Percentiles rank a stretch among this genome's conserved stretches.
Conservation (phyloP, 2,113 vertebrate species). For the Echinops telfairi region DNA sequence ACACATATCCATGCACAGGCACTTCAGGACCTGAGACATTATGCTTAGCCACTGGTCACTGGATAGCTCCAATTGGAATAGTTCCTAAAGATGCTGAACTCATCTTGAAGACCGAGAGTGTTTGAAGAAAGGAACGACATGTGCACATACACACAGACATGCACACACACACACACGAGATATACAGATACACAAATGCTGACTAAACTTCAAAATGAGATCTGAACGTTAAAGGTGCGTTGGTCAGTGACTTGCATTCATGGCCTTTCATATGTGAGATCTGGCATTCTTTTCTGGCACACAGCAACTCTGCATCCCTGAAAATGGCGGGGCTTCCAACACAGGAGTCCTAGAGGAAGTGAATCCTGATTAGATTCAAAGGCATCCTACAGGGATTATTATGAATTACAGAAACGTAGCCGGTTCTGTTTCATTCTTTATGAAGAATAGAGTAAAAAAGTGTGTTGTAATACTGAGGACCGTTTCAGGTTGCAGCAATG, state of each 20-base stretch:
- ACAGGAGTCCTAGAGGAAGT: conserved; percentile 73
- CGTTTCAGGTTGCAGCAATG: conserved; percentile 58
- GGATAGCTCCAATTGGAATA: conserved; percentile 8
- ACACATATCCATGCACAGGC: not conserved
- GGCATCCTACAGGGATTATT: conserved; percentile 74
- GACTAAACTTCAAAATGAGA: conserved; percentile 13
- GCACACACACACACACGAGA: too few relatives aligned
- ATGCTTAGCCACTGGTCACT: not conserved
- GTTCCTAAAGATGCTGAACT: conserved; percentile 26
- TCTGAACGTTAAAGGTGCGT: conserved; percentile 62
- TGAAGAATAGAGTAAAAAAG: conserved; percentile 66
- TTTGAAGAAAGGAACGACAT: conserved; percentile 13
- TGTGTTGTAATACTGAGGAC: conserved; percentile 70
- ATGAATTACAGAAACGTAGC: conserved; percentile 81
- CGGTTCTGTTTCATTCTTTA: conserved; percentile 75
- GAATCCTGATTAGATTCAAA: conserved; percentile 84
- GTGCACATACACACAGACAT: too few relatives aligned
- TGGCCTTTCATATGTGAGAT: conserved; percentile 65
- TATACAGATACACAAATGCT: conserved; percentile 24
- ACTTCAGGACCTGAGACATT: not conserved
- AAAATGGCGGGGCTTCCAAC: conserved; percentile 78
- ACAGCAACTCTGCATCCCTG: conserved; percentile 66
- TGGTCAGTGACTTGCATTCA: conserved; percentile 42
- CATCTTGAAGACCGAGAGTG: conserved; percentile 44
- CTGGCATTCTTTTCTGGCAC: conserved; percentile 61